Base-by-base conservation (phyloP, 2,888 invertebrate genomes). In the Cerceris rybyensis region DNA sequence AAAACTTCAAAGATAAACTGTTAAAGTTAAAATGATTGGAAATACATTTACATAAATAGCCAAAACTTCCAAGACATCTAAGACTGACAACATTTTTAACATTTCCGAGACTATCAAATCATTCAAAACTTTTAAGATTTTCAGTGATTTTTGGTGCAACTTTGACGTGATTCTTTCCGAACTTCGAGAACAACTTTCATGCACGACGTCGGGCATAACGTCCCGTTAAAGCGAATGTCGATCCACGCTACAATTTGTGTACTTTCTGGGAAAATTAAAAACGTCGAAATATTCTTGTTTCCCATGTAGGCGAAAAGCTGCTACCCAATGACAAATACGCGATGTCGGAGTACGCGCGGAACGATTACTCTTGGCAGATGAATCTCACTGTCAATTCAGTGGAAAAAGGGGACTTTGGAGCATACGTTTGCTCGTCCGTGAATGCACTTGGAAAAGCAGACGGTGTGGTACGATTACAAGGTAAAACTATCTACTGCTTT, bases 361-460 rank as follows among this genome's bases (percentile, higher is more conserved):
- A 96, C 93, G 95, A 96, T 84, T 97, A 96, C 92, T 95, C 96
- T 73, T 94, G 97, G 91, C 95, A 96, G 93, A 96, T 97, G 95
- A 97, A 97, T 93, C 94, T 98, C 88, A 96, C 96, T 86, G 96
- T 98, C 92, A 95, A 95, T 88, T 94, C 95, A 80, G 93, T 98
- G 83, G 70, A 78, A 65, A 95, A 94, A 86, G 93, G 93, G 72
- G 97, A 97, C 93, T 97, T 96, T 88, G 97, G 97, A 9, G 95
- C 96, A 59, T 98, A 97, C 92, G 95, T 95, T 77, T 98, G 97
- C 91, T 95, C 96, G 55, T 96, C 97, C 63, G 96, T 96, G 81
- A 98, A 97, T 92, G 96, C 96, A 52, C 94, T 97, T 64, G 98
- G 97, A 43, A 97, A 96, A 92, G 95, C 96, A 86, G 97, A 97